A percentile compares a stretch with the other conserved stretches of the same genome.
phyloP scores from a whole-genome alignment of 2,888 invertebrate species.

The Bugula neritina region DNA sequence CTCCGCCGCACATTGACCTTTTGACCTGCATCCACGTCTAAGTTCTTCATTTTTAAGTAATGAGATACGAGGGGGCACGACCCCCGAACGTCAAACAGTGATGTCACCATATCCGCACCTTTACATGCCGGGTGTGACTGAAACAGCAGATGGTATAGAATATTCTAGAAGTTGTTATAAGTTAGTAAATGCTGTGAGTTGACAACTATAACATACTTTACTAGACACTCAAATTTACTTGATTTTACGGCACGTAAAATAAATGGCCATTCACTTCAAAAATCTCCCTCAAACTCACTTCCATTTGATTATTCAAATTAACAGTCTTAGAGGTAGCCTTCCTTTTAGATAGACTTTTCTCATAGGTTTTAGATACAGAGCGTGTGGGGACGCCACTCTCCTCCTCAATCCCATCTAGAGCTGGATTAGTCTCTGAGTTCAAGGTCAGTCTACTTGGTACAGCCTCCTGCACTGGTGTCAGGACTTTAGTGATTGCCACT shows the following conservation, averaged over 20 bases:
- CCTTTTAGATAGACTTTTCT: slow-evolving; percentile 16
- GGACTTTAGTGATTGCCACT: background rate
- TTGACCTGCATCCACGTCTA: slow-evolving; percentile 39
- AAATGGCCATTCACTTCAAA: too few species aligned
- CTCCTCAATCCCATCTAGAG: slow-evolving; percentile 22
- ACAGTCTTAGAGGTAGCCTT: background rate
- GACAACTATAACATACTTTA: too few species aligned
- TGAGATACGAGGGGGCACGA: slow-evolving; percentile 50
- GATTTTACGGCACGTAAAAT: too few species aligned
- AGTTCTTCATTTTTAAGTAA: slow-evolving; percentile 41
- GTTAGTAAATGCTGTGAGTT: too few species aligned
- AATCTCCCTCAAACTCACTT: background rate
- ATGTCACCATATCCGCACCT: slow-evolving; percentile 41
- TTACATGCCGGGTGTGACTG: slow-evolving; percentile 48
- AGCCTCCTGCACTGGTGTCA: slow-evolving; percentile 13
- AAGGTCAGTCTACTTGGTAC: background rate
- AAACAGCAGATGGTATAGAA: too few species aligned
- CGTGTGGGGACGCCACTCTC: background rate
- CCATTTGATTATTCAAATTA: background rate
- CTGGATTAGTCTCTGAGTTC: background rate
- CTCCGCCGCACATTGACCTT: slow-evolving; percentile 40
- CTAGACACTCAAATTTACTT: too few species aligned
- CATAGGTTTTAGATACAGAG: background rate
- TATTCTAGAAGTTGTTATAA: too few species aligned
- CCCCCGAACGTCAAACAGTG: slow-evolving; percentile 43